phyloP scores from a whole-genome alignment of 2,113 vertebrate genomes.

The Labrus mixtus region DNA sequence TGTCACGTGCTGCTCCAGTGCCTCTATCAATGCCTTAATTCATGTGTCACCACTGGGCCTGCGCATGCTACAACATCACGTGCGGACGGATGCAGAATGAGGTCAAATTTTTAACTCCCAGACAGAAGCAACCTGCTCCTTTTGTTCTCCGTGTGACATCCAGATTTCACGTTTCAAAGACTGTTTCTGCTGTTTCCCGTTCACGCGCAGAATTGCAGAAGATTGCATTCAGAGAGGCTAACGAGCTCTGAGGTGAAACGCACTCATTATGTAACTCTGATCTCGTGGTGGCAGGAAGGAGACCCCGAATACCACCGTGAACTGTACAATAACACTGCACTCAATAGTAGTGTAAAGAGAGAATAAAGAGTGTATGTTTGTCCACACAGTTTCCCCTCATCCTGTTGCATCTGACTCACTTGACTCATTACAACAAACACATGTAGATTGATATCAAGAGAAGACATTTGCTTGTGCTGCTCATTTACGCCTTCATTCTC shows the following conservation, averaged over 20 bases:
- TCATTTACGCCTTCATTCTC: constrained; percentile 12
- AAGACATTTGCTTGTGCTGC: not conserved
- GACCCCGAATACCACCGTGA: constrained; percentile 27
- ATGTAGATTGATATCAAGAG: not conserved
- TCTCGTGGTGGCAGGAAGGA: constrained; percentile 37
- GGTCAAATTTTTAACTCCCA: constrained; percentile 28
- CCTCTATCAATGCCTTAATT: constrained; percentile 84
- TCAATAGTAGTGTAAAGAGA: constrained; percentile 14
- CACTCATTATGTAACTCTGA: constrained; percentile 34
- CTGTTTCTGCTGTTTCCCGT: constrained; percentile 4
- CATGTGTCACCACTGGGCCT: constrained; percentile 67
- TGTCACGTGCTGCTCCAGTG: constrained; percentile 77
- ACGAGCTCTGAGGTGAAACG: constrained; percentile 34
- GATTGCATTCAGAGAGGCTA: constrained; percentile 15
- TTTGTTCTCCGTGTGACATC: not conserved
- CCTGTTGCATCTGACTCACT: constrained; percentile 2
- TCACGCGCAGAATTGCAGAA: constrained; percentile 20
- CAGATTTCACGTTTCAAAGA: not conserved
- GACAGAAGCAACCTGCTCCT: constrained; percentile 17
- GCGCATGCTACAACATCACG: constrained; percentile 49
- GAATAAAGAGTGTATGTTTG: constrained; percentile 30
- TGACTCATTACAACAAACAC: not conserved
- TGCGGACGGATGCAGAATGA: constrained; percentile 40
- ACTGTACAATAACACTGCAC: constrained; percentile 40
- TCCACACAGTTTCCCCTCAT: constrained; percentile 27